Base-by-base conservation (phyloP, 2,888 invertebrate species). In the Rhagonycha lutea region DNA sequence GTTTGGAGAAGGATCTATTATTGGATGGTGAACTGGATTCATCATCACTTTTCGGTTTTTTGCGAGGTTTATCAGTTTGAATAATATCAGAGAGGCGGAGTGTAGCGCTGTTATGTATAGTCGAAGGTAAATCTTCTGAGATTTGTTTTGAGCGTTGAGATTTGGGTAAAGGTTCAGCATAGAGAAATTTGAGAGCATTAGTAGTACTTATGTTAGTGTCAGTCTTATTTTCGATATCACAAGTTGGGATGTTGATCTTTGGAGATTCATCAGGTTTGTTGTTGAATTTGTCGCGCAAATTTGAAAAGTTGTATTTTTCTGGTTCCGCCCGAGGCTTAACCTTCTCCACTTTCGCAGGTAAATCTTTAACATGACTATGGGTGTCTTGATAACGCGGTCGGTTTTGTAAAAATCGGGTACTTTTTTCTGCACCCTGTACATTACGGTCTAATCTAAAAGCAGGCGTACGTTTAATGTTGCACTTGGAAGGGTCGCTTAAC, bases 381-480 rank as follows among this genome's bases (percentile, higher is more conserved):
- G 62, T 80, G 69, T 73, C 80, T 76, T 72, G 61, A 61, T 70
- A 68, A 29, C 76, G 73, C 23, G 78, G 60, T 61, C 61, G 74
- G 61, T 77, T 78, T 65, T 77, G 79, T 23, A 79, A 12, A 11
- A 69, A 32, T 67, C 74, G 73, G 75, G 18, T 74, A 71, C 24
- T 79, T 81, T 71, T 72, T 26, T 74, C 77, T 47, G n/a, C 47
- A 24, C 18, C n/a, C 9, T 47, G 75, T 18, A 69, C 62, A 68
- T 71, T 83, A 84, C 78, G 89, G 79, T 90, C 90, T 73, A 89
- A 86, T 62, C 91, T 86, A 83, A 91, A 91, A 1, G 91, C 91
- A 10, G 91, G 91, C 28, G 89, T 90, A 70, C 91, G 84, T 83
- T 90, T 90, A n/a, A 91, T 90, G 77, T 88, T 88, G 47, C 83